phyloP scores from a whole-genome alignment of 2,888 invertebrate genomes.

The Rhorus exstirpatorius region DNA sequence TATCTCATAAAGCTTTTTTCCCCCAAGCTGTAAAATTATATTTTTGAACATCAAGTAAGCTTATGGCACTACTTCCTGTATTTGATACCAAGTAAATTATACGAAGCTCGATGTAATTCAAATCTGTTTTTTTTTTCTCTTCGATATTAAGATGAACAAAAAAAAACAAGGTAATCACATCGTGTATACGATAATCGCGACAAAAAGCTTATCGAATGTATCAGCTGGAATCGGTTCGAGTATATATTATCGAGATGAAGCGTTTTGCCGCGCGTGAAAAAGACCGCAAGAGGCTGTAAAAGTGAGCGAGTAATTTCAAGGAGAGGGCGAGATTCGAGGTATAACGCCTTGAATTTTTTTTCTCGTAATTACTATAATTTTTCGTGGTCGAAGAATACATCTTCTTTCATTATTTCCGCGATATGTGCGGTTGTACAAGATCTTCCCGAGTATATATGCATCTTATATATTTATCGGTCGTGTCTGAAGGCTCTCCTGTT shows the following conservation, averaged over 20 bases:
- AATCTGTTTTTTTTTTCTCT: not conserved
- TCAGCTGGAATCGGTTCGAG: not conserved
- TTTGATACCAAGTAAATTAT: too few species aligned
- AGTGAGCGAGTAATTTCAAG: slow-evolving; percentile 36
- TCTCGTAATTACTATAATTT: slow-evolving; percentile 59
- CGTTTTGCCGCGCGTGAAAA: not conserved
- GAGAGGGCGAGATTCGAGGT: slow-evolving; percentile 2
- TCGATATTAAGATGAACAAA: not conserved
- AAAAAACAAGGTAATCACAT: not conserved
- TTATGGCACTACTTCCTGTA: too few species aligned
- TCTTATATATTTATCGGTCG: not conserved
- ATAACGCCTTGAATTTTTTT: slow-evolving; percentile 48
- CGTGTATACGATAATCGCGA: slow-evolving; percentile 8
- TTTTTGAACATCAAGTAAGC: too few species aligned
- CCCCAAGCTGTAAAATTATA: too few species aligned
- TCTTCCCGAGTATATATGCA: not conserved
- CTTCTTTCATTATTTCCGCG: slow-evolving; percentile 42
- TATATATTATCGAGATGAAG: not conserved
- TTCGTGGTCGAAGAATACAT: slow-evolving; percentile 32
- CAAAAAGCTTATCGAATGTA: not conserved
- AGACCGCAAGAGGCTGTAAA: slow-evolving; percentile 6
- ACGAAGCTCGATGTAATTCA: not conserved
- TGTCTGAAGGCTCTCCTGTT: not conserved
- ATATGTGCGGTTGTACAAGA: not conserved
- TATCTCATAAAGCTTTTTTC: too few species aligned